These are phyloP conservation scores for Thomomys bottae DNA, from an alignment of 2,113 vertebrate species.

Conservation along the genomic window DNA sequence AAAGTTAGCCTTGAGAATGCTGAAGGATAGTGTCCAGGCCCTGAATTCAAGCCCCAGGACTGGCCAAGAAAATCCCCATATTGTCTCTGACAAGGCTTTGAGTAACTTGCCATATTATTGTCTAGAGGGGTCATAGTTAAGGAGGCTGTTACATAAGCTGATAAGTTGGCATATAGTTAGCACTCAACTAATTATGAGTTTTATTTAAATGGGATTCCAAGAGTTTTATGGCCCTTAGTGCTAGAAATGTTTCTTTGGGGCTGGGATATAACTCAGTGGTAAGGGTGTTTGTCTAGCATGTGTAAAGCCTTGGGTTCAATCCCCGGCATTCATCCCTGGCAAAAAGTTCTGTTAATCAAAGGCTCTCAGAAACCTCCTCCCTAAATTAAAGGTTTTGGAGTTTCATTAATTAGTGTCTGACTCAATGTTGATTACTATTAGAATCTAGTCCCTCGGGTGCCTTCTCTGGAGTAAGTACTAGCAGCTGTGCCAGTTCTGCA, in stretches of 20 bases:
- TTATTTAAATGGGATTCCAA: background rate
- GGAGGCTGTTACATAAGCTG: background rate
- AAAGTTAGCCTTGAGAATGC: no score
- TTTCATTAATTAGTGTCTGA: conserved; percentile 26
- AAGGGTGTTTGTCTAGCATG: background rate
- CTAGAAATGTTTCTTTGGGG: background rate
- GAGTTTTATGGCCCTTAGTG: background rate
- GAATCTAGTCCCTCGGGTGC: conserved; percentile 1
- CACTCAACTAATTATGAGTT: background rate
- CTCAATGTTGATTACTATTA: conserved; percentile 44
- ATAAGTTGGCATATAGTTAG: background rate
- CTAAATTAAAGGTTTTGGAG: conserved; percentile 44
- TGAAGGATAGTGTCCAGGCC: no score
- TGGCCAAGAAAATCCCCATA: no score
- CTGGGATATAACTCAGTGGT: background rate
- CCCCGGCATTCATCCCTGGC: background rate
- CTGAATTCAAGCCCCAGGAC: no score
- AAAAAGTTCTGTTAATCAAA: conserved; percentile 17
- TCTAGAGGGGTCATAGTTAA: background rate
- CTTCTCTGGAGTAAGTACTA: background rate
- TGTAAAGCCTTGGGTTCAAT: background rate
- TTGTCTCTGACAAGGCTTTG: background rate
- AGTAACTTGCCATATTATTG: background rate
- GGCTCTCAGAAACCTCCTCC: background rate
- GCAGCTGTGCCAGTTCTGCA: background rate